Conservation (phyloP, 1,140 invertebrate genomes). For the Lethocerus indicus region DNA sequence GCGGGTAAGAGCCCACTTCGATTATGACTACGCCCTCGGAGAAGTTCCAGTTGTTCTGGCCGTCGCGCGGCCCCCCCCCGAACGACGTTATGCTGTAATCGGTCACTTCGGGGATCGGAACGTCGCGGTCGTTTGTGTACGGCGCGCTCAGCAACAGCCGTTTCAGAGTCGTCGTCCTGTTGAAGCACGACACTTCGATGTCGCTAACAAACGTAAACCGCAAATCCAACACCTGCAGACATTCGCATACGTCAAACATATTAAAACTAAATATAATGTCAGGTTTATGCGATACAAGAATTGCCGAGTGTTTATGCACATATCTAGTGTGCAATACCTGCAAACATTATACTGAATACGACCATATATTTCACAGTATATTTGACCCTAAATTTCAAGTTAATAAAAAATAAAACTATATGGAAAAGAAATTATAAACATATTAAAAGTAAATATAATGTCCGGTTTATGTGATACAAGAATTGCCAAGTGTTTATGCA, state of each 20-base stretch:
- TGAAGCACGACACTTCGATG: conserved; percentile 46
- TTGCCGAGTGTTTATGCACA: not conserved
- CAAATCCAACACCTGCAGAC: conserved; percentile 38
- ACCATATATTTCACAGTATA: not conserved
- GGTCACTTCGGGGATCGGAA: conserved; percentile 20
- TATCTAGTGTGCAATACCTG: not conserved
- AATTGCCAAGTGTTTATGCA: too few species aligned
- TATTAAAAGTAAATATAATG: too few species aligned
- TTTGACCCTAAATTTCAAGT: not conserved
- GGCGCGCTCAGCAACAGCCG: conserved; percentile 40
- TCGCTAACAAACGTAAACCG: conserved; percentile 44
- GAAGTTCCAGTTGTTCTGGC: not conserved
- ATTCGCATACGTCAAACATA: too few species aligned
- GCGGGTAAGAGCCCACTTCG: not conserved
- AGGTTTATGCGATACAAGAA: not conserved
- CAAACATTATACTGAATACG: not conserved
- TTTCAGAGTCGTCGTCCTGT: conserved; percentile 35
- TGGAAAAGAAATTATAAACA: conserved; percentile 6
- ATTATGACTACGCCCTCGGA: not conserved
- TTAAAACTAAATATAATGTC: too few species aligned
- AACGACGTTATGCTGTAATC: conserved; percentile 14
- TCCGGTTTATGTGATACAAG: too few species aligned
- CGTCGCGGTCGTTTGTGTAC: too few species aligned
- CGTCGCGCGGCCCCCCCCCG: not conserved
- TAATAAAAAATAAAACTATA: not conserved